Base-by-base conservation (phyloP, 2,113 vertebrate genomes). In the Heteronetta atricapilla region DNA sequence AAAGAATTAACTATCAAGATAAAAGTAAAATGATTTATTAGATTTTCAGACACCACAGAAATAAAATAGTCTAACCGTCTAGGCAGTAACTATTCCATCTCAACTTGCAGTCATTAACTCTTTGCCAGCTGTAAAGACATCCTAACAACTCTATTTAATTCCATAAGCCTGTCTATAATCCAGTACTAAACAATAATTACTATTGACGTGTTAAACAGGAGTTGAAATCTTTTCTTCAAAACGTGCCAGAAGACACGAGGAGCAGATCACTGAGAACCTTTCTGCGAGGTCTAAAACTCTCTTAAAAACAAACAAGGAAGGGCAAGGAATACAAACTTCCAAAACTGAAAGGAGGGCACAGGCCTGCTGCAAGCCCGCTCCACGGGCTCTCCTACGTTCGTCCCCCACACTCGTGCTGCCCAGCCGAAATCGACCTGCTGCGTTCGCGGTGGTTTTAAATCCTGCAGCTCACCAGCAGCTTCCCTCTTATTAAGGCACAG, bases 171-270 rank as follows among this genome's bases (percentile, higher is more conserved):
- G 97, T 94, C 96, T 98, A 97, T 97, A 98, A 97, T 87, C 95
- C 95, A 95, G 76, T 79, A 90, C 90, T 85, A 97, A 97, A 96
- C 91, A 97, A 95, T 94, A 97, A 96, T 94, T 96, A 91, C 93
- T 96, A 93, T 21, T 95, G 94, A 97, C 94, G 97, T 66, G 95
- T 98, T 98, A 98, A 98, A 98, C 91, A 97, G 97, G 97, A 98
- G 97, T 95, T 97, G 98, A 98, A 98, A 98, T 93, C 88, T 91
- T 94, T 89, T 60, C 90, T 98, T 98, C 98, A 97, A 96, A 98
- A 98, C 97, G 96, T 29, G 69, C 98, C 98, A 97, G 96, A 93
- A 98, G 97, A 98, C 97, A 98, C 84, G 93, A 88, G 89, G 81
- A 96, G 56, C 93, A 84, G 86, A 97, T 94, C 96, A 96, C 96